Evolutionary conservation across 2,888 invertebrate species (phyloP), one percentile per base, ranked within the genome.

Genomic region (Agrenia bidenticulata): DNA sequence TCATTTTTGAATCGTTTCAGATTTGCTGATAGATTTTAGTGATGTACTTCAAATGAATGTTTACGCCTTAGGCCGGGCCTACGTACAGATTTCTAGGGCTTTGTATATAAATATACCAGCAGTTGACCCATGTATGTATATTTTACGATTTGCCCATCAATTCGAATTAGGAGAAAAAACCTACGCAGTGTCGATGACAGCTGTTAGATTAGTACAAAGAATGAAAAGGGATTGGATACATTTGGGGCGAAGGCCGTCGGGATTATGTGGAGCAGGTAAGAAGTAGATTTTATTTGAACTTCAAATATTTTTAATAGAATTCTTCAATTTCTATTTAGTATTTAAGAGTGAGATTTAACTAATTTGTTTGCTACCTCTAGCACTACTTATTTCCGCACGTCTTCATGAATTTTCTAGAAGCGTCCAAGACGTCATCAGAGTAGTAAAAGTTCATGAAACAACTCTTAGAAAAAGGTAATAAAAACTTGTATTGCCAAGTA

Each of bases 161-260:
- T 83, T 99, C 62, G 91, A 96, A 79, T 90, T 97, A 78, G 94
- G 89, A 0, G 88, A 89, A 0, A 94, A 94, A 81, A 91, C 92
- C 13, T 94, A 96, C 78, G 94, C 94, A 79, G 97, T 99, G 4
- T 90, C 92, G 62, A 92, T 90, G 85, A 95, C 98, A 1, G 98
- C 98, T 0, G 83, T 94, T 64, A 85, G 98, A 63, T 84, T 99
- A 67, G 94, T 98, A 23, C 91, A 94, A 81, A 85, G 99, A 77
- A 99, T 99, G 99, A 98, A 97, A 81, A 86, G 93, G 77, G 99
- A 99, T 81, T 97, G 94, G 80, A 90, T 99, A 80, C 94, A 96
- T 80, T 93, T 92, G 0, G 99, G 99, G 7, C 84, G 99, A 66
- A 83, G 97, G 75, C 98, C 99, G 1, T 95, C 97, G 0, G 99